These are phyloP conservation scores for Scomber japonicus DNA, from an alignment of 2,113 vertebrate species.

Conservation along the genomic window DNA sequence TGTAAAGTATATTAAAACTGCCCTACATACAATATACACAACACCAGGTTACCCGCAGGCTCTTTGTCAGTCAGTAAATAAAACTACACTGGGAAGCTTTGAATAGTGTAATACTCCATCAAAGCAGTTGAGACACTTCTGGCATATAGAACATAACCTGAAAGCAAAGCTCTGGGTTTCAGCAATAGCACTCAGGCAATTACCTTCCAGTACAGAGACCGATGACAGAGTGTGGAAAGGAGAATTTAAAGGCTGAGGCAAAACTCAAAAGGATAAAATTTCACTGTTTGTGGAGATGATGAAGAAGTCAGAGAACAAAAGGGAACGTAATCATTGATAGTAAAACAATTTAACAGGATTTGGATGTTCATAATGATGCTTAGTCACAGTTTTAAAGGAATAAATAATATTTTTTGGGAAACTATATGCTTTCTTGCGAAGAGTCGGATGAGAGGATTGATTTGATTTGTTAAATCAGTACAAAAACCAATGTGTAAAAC, in stretches of 20 bases:
- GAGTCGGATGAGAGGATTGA: no score
- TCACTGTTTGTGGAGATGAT: constrained; percentile 10
- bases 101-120: not conserved
- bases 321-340: not conserved
- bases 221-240: constrained; percentile 8
- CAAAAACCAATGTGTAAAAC: no score
- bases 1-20: not conserved
- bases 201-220: constrained; percentile 5
- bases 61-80: not conserved
- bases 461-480: no score
- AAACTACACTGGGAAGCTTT: not conserved
- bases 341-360: not conserved
- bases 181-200: constrained; percentile 35
- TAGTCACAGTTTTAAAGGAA: no score
- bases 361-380: no score
- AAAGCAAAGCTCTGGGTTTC: constrained; percentile 13
- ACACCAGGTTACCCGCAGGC: not conserved
- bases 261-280: constrained; percentile 15
- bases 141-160: constrained; percentile 4
- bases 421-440: no score
- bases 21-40: not conserved
- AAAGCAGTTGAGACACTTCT: constrained; percentile 5
- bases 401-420: no score
- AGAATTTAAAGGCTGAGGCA: constrained; percentile 3
- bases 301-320: constrained; percentile 5